These are phyloP conservation scores for Ecliptopera silaceata DNA, from an alignment of 2,888 invertebrate species.

Conservation along the genomic window DNA sequence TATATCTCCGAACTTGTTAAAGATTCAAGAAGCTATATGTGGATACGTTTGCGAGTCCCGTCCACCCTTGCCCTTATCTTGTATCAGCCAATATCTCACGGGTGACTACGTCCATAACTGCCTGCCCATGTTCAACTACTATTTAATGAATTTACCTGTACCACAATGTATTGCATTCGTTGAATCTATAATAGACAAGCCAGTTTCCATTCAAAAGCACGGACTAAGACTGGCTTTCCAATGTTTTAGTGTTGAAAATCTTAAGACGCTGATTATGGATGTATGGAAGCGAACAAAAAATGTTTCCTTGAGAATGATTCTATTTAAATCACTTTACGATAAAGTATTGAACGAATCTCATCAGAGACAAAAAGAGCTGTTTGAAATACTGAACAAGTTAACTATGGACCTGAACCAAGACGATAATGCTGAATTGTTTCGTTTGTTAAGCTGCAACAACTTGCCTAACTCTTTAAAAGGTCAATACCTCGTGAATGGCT, in stretches of 20 bases:
- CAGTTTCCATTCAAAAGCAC: slow-evolving; percentile 59
- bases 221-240: slow-evolving; percentile 57
- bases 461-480: slow-evolving; percentile 1
- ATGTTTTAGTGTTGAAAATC: slow-evolving; percentile 46
- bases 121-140: slow-evolving; percentile 52
- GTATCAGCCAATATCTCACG: slow-evolving; percentile 46
- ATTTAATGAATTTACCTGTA: slow-evolving; percentile 48
- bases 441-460: slow-evolving; percentile 27
- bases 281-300: slow-evolving; percentile 57
- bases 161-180: slow-evolving; percentile 48
- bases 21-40: slow-evolving; percentile 56
- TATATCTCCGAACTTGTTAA: slow-evolving; percentile 39
- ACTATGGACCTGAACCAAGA: slow-evolving; percentile 48
- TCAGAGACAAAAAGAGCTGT: slow-evolving; percentile 40
- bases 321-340: slow-evolving; percentile 48
- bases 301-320: slow-evolving; percentile 49
- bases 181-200: slow-evolving; percentile 47
- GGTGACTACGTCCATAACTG: slow-evolving; percentile 57
- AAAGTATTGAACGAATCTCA: slow-evolving; percentile 37
- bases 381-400: slow-evolving; percentile 48
- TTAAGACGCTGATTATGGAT: slow-evolving; percentile 42
- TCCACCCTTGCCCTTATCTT: slow-evolving; percentile 52
- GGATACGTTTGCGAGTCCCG: slow-evolving; percentile 48
- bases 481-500: slow-evolving; percentile 31
- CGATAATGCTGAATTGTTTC: slow-evolving; percentile 52